Evolutionary conservation across 1,140 invertebrate species (phyloP), one percentile per base, ranked within the genome.

Genomic region (Pseudachorutes palmiensis): DNA sequence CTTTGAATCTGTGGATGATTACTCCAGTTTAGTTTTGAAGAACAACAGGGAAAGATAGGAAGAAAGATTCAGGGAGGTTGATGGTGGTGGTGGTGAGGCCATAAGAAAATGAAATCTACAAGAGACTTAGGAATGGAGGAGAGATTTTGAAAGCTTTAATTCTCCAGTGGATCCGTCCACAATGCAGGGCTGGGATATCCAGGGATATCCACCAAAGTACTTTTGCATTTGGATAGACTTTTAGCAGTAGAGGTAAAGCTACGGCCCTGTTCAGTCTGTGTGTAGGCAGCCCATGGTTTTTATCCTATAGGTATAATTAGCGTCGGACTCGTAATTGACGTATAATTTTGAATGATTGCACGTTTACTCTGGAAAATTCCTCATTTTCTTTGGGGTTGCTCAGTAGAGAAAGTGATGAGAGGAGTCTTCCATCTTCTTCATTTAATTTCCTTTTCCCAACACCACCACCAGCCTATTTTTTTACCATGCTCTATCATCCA

Each of bases 331-430:
- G 51, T 70, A 70, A 70, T 70, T 70, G 69, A 70, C 69, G 69
- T 70, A 70, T 70, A 70, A 70, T 70, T 70, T 70, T 70, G 69
- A 70, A 67, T 67, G 65, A 70, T 70, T 70, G 65, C 69, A 64
- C 65, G 67, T 70, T 70, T 70, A 70, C 65, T 22, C 32, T 49
- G 58, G 30, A 65, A 48, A 55, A 55, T 55, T 12, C 24, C 51
- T 22, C 26, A 29, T 26, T 59, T 55, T 64, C 55, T 41, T 48
- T n/a, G n/a, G n/a, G n/a, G 51, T 22, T 26, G 12, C 51, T 9
- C 24, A 22, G 51, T 12, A 26, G 24, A 24, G 51, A 55, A 55
- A 19, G 19, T 12, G 19, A 19, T 45, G 36, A 45, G 51, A 26
- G 24, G 24, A 14, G 12, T 55, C 33, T 57, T 67, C 65, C 64